Conservation (phyloP, 2,888 invertebrate species). For the Globia sparganii region DNA sequence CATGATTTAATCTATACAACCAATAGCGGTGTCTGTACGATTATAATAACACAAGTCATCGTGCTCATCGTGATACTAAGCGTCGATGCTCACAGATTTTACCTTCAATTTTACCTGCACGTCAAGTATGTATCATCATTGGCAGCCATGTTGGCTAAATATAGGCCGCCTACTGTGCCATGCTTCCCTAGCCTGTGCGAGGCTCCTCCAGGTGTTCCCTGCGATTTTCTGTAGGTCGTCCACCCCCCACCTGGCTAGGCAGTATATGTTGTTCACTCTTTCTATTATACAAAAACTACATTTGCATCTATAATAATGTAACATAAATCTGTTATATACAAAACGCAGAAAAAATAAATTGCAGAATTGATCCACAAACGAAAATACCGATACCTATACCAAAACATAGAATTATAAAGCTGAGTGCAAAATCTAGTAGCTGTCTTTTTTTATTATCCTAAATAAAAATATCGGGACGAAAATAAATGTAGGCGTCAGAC, state of each 20-base stretch:
- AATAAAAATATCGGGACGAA: constrained; percentile 1
- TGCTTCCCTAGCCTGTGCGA: neutral
- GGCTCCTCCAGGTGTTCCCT: neutral
- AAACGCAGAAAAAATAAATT: neutral
- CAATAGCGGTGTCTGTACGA: neutral
- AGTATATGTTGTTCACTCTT: neutral
- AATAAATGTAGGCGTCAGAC: constrained; percentile 4
- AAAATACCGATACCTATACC: neutral
- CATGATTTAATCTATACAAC: constrained; percentile 25
- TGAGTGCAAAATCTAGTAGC: neutral
- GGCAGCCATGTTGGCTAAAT: neutral
- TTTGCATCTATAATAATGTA: neutral
- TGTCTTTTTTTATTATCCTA: neutral
- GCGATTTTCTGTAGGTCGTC: neutral
- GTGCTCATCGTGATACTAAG: constrained; percentile 1
- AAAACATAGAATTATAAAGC: too few species aligned
- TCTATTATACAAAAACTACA: neutral
- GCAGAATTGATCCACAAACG: neutral
- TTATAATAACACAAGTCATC: constrained; percentile 33
- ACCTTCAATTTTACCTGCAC: neutral
- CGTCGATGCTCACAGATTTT: neutral
- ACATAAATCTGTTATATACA: neutral
- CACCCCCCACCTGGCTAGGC: neutral
- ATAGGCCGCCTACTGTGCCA: neutral
- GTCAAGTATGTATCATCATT: neutral